These are phyloP conservation scores for Enteromius treurensis DNA, from an alignment of 2,797 vertebrate genomes.

Conservation along the genomic window DNA sequence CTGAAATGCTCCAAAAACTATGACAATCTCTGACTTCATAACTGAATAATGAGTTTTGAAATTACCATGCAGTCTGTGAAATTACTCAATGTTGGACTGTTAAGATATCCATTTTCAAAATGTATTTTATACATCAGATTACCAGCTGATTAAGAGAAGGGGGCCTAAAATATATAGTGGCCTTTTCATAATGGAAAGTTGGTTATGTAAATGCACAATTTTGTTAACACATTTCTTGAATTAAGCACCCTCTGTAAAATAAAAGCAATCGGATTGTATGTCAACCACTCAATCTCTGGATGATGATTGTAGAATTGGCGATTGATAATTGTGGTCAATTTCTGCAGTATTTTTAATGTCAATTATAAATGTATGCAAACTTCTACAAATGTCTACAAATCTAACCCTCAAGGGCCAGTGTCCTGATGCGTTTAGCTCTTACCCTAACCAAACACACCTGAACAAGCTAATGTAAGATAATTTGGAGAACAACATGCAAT, in stretches of 20 bases:
- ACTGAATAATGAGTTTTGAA: neutral
- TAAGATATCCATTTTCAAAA: neutral
- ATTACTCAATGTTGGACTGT: neutral
- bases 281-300: neutral
- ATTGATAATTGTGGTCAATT: neutral
- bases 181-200: neutral
- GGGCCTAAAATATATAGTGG: neutral
- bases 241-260: neutral
- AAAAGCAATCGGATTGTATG: neutral
- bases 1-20: neutral
- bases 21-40: neutral
- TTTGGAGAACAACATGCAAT: neutral
- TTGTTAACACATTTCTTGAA: neutral
- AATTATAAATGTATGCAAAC: neutral
- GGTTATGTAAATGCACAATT: neutral
- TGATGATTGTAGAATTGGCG: neutral
- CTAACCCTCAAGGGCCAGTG: neutral
- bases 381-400: neutral
- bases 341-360: no score
- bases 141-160: neutral
- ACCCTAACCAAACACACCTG: neutral
- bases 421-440: neutral
- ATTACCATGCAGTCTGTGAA: neutral
- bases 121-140: neutral
- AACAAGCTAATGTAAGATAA: neutral